Percentiles rank a stretch among this genome's conserved stretches.
phyloP scores from a whole-genome alignment of 2,113 vertebrate species.

The Menidia beryllina region DNA sequence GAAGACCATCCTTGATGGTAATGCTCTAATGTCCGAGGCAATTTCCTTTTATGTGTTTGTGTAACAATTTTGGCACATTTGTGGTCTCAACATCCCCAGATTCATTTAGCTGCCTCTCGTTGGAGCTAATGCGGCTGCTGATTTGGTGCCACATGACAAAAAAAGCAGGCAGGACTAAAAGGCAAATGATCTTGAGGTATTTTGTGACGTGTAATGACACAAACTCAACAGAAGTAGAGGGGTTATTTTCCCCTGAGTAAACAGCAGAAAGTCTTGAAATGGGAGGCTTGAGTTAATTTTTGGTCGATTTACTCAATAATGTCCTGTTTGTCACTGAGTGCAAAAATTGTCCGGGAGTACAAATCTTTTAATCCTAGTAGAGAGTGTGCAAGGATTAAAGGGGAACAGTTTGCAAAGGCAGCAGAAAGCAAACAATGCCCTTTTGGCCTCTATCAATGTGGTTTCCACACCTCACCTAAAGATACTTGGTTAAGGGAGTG shows the following conservation, averaged over 20 bases:
- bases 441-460: constrained; percentile 50
- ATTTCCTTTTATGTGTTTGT: constrained; percentile 31
- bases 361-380: constrained; percentile 84
- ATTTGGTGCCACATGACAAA: constrained; percentile 30
- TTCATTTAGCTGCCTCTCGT: constrained; percentile 37
- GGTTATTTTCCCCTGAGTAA: constrained; percentile 43
- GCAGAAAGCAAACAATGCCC: constrained; percentile 73
- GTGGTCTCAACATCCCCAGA: constrained; percentile 34
- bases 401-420: constrained; percentile 74
- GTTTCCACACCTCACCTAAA: constrained; percentile 33
- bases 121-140: constrained; percentile 30
- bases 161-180: constrained; percentile 15
- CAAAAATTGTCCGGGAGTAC: constrained; percentile 72
- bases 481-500: constrained; percentile 14
- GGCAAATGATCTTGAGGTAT: constrained; percentile 23
- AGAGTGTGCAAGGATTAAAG: constrained; percentile 78
- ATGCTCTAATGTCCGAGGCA: constrained; percentile 5
- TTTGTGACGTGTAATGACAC: constrained; percentile 48
- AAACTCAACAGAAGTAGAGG: constrained; percentile 3
- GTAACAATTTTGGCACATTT: constrained; percentile 28
- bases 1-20: constrained; percentile 21
- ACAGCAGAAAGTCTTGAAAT: constrained; percentile 55
- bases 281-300: constrained; percentile 58
- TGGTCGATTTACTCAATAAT: constrained; percentile 66
- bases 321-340: constrained; percentile 73